Evolutionary conservation across 2,113 vertebrate genomes (phyloP), one percentile per base, ranked within the genome.

Genomic region (Hippocampus abdominalis): DNA sequence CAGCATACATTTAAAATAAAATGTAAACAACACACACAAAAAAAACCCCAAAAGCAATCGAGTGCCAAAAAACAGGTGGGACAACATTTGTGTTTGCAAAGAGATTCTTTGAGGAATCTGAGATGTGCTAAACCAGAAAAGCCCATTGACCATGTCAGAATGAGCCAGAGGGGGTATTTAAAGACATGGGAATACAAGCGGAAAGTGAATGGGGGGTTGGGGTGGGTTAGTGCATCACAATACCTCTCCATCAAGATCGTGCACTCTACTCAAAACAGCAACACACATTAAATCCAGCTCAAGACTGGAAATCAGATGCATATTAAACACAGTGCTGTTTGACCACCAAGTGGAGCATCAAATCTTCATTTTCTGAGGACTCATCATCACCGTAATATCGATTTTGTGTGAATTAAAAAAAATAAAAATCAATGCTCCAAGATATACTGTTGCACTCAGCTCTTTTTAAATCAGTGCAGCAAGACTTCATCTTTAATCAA

Each of bases 61-160:
- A 27, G 23, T 27, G 11, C 27, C 23, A 56, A 64, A 68, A 42
- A 8, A 40, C 60, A 46, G 69, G 29, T 67, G 75, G 44, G 64
- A 63, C 25, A 36, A 77, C 56, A 62, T 71, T 67, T 74, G 69
- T 64, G 64, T 74, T 74, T 48, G 25, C 27, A 72, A 56, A 39
- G 61, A 72, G 49, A 73, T 27, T 39, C 53, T 57, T 67, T 68
- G 73, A 79, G 72, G 64, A 68, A 85, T 80, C 82, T 82, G 48
- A 56, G 16, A 65, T 57, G 54, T 13, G 54, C 29, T 57, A 29
- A 78, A 27, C 72, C 32, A 77, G 13, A 51, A 64, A 76, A 80
- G 27, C 3, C 72, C 54, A 76, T 72, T 51, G 71, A 83, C 60
- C 78, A 66, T 63, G 44, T 12, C 64, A 15, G 40, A 64, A 40